Conservation (phyloP, 2,888 invertebrate species). For the Pseudoips prasinana region DNA sequence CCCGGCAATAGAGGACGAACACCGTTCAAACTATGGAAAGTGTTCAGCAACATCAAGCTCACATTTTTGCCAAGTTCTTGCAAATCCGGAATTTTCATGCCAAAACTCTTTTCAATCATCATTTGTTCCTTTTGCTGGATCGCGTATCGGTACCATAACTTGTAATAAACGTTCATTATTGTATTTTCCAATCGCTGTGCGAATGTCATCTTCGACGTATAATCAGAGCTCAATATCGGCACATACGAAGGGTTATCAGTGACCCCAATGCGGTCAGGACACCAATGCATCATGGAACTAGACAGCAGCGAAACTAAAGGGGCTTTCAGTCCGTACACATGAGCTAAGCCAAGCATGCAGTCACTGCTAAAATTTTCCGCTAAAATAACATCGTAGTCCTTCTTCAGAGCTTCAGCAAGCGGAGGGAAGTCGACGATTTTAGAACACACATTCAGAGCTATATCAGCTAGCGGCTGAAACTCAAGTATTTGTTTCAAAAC, state of each 20-base stretch:
- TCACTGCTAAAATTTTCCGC: slow-evolving; percentile 85
- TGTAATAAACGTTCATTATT: slow-evolving; percentile 46
- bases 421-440: slow-evolving; percentile 61
- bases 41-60: slow-evolving; percentile 81
- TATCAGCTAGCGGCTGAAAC: slow-evolving; percentile 49
- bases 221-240: slow-evolving; percentile 77
- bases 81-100: slow-evolving; percentile 73
- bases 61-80: slow-evolving; percentile 74
- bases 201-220: slow-evolving; percentile 73
- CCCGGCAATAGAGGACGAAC: slow-evolving; percentile 80
- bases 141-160: slow-evolving; percentile 54
- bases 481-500: slow-evolving; percentile 47
- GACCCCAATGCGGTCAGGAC: slow-evolving; percentile 63
- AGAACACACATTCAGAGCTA: slow-evolving; percentile 60
- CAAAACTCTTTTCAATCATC: slow-evolving; percentile 67
- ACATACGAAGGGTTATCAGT: slow-evolving; percentile 77
- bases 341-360: slow-evolving; percentile 83
- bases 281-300: slow-evolving; percentile 82
- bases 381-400: slow-evolving; percentile 83
- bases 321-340: slow-evolving; percentile 73
- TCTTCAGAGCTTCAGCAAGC: slow-evolving; percentile 54
- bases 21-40: slow-evolving; percentile 82
- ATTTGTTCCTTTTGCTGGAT: slow-evolving; percentile 59
- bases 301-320: slow-evolving; percentile 82
- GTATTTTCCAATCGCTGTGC: slow-evolving; percentile 70